Evolutionary conservation across 30 jellyfish, hydroid and myxozoan genomes (phyloP), one percentile per base, ranked within the genome.

Genomic region (Cassiopea xamachana): DNA sequence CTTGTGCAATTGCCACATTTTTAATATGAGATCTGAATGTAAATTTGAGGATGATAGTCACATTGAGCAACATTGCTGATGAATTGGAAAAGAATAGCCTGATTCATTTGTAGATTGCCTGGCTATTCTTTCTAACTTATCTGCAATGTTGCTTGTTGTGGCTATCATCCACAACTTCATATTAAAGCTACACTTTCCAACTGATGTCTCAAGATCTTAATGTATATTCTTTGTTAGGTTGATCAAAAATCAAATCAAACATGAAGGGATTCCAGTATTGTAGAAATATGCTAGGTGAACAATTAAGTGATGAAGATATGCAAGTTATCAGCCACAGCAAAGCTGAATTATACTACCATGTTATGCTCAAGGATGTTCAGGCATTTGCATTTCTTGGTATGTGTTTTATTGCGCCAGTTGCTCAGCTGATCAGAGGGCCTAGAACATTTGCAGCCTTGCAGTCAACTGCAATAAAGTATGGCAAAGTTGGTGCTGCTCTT

Each of bases 321-420:
- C 94, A 93, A 58, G 84, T 60, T 67, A 76, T 93, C 48, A 72
- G 69, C 60, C 88, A 93, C 75, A 62, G 94, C 73, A 77, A 87
- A 43, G 90, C 59, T 51, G 98, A 93, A 77, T 45, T 93, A 75
- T 93, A 89, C 70, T 87, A 89, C 47, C 98, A 93, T 73, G 98
- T 93, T 46, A 79, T 87, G 62, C 69, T 86, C 51, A 93, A 93
- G 69, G 93, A 93, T 75, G 98, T 93, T 4, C 98, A 93, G 70
- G 93, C 93, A 48, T 93, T 93, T 76, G 92, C 96, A 2, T 76
- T 88, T 58, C 84, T 93, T 68, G 96, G 98, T 45, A 93, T 87
- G 90, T 83, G 89, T 12, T 14, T 93, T 49, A 75, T 93, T 80
- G 98, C 94, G 47, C 98, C 98, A 19, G 88, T 90, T 55, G 98